Percentiles rank a stretch among this genome's conserved stretches.
These are phyloP conservation scores for Mythimna lalbum DNA, from an alignment of 2,888 invertebrate genomes.

Conservation along the genomic window DNA sequence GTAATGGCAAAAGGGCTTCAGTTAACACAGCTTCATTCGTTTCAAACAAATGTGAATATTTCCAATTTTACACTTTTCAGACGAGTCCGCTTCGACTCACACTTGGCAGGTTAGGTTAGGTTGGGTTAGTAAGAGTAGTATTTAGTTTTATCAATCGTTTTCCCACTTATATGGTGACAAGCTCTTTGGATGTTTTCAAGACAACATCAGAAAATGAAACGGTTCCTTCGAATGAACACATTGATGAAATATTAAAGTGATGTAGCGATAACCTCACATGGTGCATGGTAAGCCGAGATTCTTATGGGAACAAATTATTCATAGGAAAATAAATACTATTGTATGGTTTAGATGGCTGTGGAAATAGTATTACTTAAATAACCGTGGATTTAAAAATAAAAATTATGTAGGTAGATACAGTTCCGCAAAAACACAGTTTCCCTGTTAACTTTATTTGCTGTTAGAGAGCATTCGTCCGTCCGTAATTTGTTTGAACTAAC, in stretches of 20 bases:
- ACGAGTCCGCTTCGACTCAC: too few species aligned
- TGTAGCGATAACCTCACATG: neutral
- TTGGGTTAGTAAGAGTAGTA: too few species aligned
- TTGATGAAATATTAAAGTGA: neutral
- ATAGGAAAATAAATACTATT: neutral
- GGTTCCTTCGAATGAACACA: neutral
- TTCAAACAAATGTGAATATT: too few species aligned
- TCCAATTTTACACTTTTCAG: too few species aligned
- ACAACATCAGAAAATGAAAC: too few species aligned
- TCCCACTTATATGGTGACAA: too few species aligned
- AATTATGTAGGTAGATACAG: slow-evolving; percentile 7
- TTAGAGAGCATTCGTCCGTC: slow-evolving; percentile 11
- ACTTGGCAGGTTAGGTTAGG: too few species aligned
- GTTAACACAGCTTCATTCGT: too few species aligned
- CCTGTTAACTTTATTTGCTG: slow-evolving; percentile 11
- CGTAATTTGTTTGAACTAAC: slow-evolving; percentile 10
- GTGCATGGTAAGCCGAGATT: too few species aligned
- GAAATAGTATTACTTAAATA: neutral
- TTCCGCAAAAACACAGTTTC: slow-evolving; percentile 13
- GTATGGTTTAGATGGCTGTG: neutral
- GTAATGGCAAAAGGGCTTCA: too few species aligned
- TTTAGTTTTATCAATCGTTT: too few species aligned
- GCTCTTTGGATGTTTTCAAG: too few species aligned
- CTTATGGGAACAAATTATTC: neutral
- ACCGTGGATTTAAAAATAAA: slow-evolving; percentile 5